phyloP scores from a whole-genome alignment of 2,888 invertebrate species.

The Poecilus cupreus region DNA sequence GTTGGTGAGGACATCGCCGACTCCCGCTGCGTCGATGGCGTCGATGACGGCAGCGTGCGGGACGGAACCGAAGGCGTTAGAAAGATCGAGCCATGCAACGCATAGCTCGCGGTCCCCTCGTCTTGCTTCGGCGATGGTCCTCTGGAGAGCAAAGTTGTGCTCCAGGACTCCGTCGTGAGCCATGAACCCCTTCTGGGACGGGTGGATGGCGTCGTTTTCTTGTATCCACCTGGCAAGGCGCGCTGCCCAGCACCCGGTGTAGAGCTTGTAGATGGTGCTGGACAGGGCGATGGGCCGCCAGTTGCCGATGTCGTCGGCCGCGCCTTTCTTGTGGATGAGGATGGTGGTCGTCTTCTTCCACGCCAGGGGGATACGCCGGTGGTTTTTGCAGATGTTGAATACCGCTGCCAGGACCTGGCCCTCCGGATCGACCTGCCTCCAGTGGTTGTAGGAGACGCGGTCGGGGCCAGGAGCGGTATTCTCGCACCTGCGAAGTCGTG shows the following conservation, averaged over 20 bases:
- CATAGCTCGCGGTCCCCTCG: no score
- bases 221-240: background rate
- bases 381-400: conserved; percentile 18
- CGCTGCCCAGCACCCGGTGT: conserved; percentile 11
- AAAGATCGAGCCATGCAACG: no score
- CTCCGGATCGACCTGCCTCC: conserved; percentile 10
- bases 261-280: conserved; percentile 14
- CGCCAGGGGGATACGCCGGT: background rate
- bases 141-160: no score
- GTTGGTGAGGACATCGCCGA: background rate
- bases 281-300: conserved; percentile 33
- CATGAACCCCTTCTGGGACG: background rate
- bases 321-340: background rate
- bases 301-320: background rate
- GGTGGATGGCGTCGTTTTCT: background rate
- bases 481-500: background rate
- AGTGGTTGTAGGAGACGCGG: conserved; percentile 1
- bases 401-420: background rate
- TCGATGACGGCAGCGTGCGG: no score
- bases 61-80: no score
- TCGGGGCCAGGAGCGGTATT: conserved; percentile 30
- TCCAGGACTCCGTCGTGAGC: no score
- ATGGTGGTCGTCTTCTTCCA: conserved; percentile 6
- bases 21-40: background rate
- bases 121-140: no score